phyloP scores from a whole-genome alignment of 2,797 vertebrate species.

The Pangasius djambal region DNA sequence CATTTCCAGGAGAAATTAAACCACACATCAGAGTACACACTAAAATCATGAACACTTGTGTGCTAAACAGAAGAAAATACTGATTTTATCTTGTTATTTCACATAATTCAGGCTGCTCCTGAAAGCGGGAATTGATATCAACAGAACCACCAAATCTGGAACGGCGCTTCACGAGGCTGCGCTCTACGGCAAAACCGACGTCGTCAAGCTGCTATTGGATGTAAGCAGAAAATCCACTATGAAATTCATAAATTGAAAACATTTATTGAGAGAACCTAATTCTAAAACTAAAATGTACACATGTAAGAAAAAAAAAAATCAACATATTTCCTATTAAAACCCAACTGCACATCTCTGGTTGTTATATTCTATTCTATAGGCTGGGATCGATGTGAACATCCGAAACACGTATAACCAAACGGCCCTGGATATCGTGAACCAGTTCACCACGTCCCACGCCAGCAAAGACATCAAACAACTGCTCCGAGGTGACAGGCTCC shows the following conservation, averaged over 20 bases:
- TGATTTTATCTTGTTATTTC: neutral
- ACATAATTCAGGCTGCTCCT: conserved; percentile 77
- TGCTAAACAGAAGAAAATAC: neutral
- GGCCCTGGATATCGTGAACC: conserved; percentile 85
- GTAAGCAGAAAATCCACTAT: conserved; percentile 65
- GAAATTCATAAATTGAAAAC: neutral
- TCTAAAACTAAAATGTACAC: neutral
- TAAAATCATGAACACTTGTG: neutral
- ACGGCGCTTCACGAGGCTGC: conserved; percentile 85
- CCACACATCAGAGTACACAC: neutral
- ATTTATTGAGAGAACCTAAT: neutral
- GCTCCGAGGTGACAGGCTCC: conserved; percentile 75
- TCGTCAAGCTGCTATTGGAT: conserved; percentile 83
- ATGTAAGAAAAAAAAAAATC: neutral
- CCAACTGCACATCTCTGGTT: neutral
- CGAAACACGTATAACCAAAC: conserved; percentile 88
- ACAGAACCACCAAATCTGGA: conserved; percentile 83
- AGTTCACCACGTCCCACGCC: conserved; percentile 87
- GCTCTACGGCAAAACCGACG: conserved; percentile 84
- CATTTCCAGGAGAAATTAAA: neutral
- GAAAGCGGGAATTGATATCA: conserved; percentile 85
- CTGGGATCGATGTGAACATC: conserved; percentile 79
- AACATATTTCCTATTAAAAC: neutral
- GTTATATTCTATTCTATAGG: conserved; percentile 58
- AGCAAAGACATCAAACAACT: conserved; percentile 90